Evolutionary conservation across 2,113 vertebrate genomes (phyloP).

Genomic region (Aphelocoma coerulescens): DNA sequence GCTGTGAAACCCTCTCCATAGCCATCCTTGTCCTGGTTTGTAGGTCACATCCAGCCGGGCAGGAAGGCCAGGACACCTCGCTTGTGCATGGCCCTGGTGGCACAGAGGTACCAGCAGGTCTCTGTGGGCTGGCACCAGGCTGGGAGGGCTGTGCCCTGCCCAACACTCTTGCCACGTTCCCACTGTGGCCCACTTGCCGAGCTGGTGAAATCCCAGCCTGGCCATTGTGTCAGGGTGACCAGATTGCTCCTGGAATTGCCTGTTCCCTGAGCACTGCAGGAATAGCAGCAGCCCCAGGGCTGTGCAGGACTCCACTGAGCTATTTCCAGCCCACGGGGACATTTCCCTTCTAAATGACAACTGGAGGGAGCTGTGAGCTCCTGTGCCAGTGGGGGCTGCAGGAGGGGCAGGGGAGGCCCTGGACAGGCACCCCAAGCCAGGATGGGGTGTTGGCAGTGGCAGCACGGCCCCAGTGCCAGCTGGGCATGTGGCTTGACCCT

Average conservation of each 20-base stretch:
- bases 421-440: fast-evolving
- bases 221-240: not conserved
- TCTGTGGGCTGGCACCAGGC: not conserved
- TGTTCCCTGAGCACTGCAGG: not conserved
- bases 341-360: constrained; percentile 1
- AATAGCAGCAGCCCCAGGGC: not conserved
- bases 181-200: fast-evolving
- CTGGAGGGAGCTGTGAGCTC: not conserved
- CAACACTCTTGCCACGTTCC: fast-evolving
- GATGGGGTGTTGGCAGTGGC: not conserved
- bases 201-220: not conserved
- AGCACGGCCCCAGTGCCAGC: not conserved
- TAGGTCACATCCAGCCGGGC: not conserved
- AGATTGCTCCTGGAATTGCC: not conserved
- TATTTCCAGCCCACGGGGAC: not conserved
- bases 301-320: not conserved
- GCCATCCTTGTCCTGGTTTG: not conserved
- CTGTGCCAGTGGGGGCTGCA: not conserved
- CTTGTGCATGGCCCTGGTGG: not conserved
- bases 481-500: fast-evolving
- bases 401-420: not conserved
- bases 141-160: not conserved
- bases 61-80: fast-evolving
- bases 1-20: not conserved
- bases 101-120: not conserved